Percentiles rank a stretch among this genome's conserved stretches.
Conservation (phyloP, 1,140 invertebrate genomes). For the Sycophila sp. region DNA sequence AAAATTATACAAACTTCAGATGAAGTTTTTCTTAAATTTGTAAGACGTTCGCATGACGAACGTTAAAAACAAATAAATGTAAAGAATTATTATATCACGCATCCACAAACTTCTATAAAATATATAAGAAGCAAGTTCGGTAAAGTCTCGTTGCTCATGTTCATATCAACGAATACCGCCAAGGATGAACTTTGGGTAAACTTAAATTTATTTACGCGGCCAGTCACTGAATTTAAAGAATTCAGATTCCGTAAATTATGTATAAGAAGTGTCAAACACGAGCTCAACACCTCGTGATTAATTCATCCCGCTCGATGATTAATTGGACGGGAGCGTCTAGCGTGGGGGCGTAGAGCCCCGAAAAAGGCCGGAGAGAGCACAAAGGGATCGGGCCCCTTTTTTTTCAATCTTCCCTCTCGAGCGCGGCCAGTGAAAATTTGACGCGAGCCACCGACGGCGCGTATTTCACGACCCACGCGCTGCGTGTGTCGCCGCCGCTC, state of each 20-base stretch:
- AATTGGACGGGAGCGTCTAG: neutral
- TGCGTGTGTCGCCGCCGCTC: neutral
- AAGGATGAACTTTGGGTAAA: too few relatives aligned
- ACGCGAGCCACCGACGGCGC: neutral
- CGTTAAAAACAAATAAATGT: too few relatives aligned
- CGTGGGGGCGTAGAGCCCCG: neutral
- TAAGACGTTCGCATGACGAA: too few relatives aligned
- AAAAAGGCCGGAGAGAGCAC: neutral
- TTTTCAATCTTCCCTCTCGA: constrained; percentile 20
- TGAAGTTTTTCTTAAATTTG: too few relatives aligned
- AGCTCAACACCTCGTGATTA: constrained; percentile 34
- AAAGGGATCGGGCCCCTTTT: constrained; percentile 8
- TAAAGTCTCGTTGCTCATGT: neutral
- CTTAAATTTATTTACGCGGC: too few relatives aligned
- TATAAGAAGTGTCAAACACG: neutral
- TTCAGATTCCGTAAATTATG: neutral
- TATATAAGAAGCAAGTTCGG: neutral
- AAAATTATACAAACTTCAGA: too few relatives aligned
- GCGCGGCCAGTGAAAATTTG: neutral
- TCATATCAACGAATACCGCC: too few relatives aligned
- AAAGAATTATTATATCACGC: too few relatives aligned
- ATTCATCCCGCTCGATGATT: constrained; percentile 18
- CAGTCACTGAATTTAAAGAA: neutral
- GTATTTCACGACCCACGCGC: constrained; percentile 5
- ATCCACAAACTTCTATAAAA: too few relatives aligned